Conservation (phyloP, 2,113 vertebrate species). For the Aleadryas rufinucha region DNA sequence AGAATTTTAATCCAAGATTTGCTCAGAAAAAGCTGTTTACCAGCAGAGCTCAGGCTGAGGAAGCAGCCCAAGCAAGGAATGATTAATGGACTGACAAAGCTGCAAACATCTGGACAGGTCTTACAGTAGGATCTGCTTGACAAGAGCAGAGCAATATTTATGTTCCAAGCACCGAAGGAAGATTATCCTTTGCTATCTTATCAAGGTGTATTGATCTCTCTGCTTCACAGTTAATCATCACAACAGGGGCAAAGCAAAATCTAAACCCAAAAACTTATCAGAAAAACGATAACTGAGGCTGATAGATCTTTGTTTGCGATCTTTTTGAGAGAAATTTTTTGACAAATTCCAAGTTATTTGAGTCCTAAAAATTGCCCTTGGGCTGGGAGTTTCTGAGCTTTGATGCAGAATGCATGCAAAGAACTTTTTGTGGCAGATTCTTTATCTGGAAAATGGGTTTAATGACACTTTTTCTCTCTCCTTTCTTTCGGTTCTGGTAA, state of each 20-base stretch:
- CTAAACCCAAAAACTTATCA: background rate
- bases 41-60: background rate
- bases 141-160: background rate
- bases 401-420: background rate
- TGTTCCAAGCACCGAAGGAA: background rate
- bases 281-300: background rate
- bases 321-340: background rate
- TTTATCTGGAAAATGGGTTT: background rate
- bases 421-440: background rate
- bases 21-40: background rate
- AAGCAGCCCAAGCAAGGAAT: background rate
- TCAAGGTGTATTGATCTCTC: background rate
- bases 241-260: background rate
- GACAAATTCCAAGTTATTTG: background rate
- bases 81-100: background rate
- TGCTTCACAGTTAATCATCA: background rate
- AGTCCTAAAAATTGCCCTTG: background rate
- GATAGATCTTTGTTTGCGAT: accelerated
- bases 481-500: background rate
- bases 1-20: background rate
- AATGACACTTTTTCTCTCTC: background rate
- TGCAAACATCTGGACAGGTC: background rate
- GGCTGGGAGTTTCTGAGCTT: background rate
- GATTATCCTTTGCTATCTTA: background rate
- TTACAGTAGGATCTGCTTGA: background rate